phyloP scores from a whole-genome alignment of 1,140 invertebrate species.

The Melanaphis sacchari region DNA sequence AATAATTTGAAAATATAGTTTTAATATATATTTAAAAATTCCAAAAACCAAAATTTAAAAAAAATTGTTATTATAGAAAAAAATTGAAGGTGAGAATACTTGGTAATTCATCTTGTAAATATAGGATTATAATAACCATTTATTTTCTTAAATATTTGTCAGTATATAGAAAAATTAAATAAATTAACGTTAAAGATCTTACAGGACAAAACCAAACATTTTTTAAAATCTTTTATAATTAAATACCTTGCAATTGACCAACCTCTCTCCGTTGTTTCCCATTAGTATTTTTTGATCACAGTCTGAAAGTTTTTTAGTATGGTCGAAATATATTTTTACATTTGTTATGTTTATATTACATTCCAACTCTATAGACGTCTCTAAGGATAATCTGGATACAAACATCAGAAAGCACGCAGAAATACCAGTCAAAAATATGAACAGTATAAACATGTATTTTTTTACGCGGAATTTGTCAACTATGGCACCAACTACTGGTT shows the following conservation, averaged over 20 bases:
- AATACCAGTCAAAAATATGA: constrained; percentile 60
- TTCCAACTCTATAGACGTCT: background rate
- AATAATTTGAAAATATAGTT: too few relatives aligned
- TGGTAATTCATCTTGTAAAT: too few relatives aligned
- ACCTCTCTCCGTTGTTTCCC: background rate
- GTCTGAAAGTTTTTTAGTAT: background rate
- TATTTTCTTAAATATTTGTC: background rate
- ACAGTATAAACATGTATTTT: constrained; percentile 75
- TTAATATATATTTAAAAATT: too few relatives aligned
- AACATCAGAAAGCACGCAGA: constrained; percentile 15
- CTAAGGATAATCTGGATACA: background rate
- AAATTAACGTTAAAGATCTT: background rate
- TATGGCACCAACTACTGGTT: constrained; percentile 79
- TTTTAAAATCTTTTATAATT: background rate
- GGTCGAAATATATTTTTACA: background rate
- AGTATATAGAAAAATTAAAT: background rate
- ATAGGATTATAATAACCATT: background rate
- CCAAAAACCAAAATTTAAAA: too few relatives aligned
- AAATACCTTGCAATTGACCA: constrained; percentile 37
- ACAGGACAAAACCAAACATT: background rate
- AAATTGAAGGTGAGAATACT: too few relatives aligned
- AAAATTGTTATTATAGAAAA: too few relatives aligned
- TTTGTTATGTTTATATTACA: background rate
- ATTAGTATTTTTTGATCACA: constrained; percentile 2
- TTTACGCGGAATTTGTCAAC: constrained; percentile 81